Percentiles rank a stretch among this genome's conserved stretches.
Conservation (phyloP, 2,888 invertebrate species). For the Habroteleia sp. region DNA sequence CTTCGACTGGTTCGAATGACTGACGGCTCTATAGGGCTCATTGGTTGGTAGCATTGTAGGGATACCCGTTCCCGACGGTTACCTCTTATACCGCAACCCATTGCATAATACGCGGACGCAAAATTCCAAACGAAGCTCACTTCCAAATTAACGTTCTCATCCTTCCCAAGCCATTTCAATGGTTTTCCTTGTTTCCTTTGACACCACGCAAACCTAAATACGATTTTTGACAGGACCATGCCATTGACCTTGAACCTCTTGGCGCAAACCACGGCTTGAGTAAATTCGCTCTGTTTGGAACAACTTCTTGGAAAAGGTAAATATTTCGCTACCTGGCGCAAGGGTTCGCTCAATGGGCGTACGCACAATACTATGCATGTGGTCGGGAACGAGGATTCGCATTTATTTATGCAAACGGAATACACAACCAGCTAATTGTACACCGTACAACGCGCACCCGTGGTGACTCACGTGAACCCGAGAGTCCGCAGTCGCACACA, state of each 20-base stretch:
- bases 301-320: too few relatives aligned
- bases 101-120: conserved; percentile 12
- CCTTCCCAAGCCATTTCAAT: too few relatives aligned
- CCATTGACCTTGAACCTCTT: too few relatives aligned
- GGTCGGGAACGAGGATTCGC: conserved; percentile 23
- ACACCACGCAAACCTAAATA: too few relatives aligned
- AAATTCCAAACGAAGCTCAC: too few relatives aligned
- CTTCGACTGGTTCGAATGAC: conserved; percentile 71
- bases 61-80: conserved; percentile 65
- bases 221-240: too few relatives aligned
- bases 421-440: conserved; percentile 75
- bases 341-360: too few relatives aligned
- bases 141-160: conserved; percentile 20
- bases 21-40: conserved; percentile 79
- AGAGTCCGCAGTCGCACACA: conserved; percentile 44
- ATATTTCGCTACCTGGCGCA: too few relatives aligned
- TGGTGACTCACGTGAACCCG: conserved; percentile 71
- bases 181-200: too few relatives aligned
- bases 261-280: too few relatives aligned
- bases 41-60: conserved; percentile 78
- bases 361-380: conserved; percentile 5
- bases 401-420: conserved; percentile 76
- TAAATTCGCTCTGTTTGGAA: too few relatives aligned
- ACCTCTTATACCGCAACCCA: conserved; percentile 48
- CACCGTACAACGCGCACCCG: conserved; percentile 66